phyloP scores from a whole-genome alignment of 1,140 invertebrate genomes.

The Zaprionus camerounensis region DNA sequence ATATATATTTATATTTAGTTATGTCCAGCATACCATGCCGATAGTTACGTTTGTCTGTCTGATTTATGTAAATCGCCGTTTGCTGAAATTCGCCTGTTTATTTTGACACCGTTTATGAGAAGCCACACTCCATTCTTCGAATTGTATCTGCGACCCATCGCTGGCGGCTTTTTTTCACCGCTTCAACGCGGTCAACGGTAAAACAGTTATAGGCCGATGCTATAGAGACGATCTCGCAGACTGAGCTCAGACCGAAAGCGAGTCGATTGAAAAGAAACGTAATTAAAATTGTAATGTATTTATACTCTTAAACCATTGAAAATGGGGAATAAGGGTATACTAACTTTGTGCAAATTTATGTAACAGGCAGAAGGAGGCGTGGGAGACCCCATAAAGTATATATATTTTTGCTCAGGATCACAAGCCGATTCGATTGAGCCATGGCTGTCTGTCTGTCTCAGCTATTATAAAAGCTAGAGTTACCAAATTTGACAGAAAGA shows the following conservation, averaged over 20 bases:
- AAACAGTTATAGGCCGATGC: constrained; percentile 42
- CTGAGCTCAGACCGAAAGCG: neutral
- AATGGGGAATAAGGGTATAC: too few species aligned
- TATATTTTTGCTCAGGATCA: too few species aligned
- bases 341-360: too few species aligned
- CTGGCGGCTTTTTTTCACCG: constrained; percentile 48
- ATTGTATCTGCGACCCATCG: constrained; percentile 3
- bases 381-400: too few species aligned
- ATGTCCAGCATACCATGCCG: neutral
- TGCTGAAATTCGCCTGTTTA: constrained; percentile 43
- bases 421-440: too few species aligned
- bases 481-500: too few species aligned
- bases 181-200: constrained; percentile 26
- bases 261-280: neutral
- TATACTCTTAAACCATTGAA: too few species aligned
- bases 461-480: too few species aligned
- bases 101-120: constrained; percentile 40
- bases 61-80: constrained; percentile 63
- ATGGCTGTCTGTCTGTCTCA: too few species aligned
- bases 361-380: too few species aligned
- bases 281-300: neutral
- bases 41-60: constrained; percentile 2
- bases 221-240: neutral
- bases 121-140: constrained; percentile 9
- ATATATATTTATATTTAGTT: neutral